Percentiles rank a stretch among this genome's conserved stretches.
These are phyloP conservation scores for Ibycter americanus DNA, from an alignment of 2,797 vertebrate genomes.

Conservation along the genomic window DNA sequence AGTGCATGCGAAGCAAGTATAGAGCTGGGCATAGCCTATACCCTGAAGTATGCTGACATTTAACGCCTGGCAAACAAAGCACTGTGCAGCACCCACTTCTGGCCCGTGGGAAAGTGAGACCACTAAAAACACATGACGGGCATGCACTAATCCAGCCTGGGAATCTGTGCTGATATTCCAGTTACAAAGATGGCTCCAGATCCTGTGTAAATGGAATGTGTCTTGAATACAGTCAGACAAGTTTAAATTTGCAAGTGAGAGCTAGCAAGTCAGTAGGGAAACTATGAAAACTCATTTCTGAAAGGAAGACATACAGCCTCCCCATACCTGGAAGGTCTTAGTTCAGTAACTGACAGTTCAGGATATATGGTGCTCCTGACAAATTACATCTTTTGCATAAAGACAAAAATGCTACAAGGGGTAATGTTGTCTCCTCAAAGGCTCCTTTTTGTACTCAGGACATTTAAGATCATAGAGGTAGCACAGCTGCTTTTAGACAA, in stretches of 20 bases:
- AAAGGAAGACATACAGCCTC: not conserved
- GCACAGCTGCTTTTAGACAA: not conserved
- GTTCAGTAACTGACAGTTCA: not conserved
- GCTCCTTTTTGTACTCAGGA: not conserved
- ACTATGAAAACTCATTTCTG: not conserved
- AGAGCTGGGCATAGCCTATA: not conserved
- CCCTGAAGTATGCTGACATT: not conserved
- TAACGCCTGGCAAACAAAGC: fast-evolving
- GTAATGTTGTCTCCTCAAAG: not conserved
- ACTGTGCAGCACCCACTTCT: not conserved
- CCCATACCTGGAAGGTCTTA: not conserved
- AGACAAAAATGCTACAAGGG: not conserved
- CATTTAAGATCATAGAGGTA: not conserved
- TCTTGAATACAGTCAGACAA: not conserved
- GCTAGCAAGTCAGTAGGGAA: not conserved
- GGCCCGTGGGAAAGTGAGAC: not conserved
- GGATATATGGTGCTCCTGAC: not conserved
- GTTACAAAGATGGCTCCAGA: not conserved
- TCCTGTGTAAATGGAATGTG: not conserved
- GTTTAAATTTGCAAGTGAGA: not conserved
- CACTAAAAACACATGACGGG: not conserved
- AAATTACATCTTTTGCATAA: not conserved
- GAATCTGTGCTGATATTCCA: not conserved
- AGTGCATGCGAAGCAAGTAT: not conserved
- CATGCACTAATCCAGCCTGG: not conserved